These are phyloP conservation scores for Cerastoderma edule DNA, from an alignment of 2,888 invertebrate genomes.

Conservation along the genomic window DNA sequence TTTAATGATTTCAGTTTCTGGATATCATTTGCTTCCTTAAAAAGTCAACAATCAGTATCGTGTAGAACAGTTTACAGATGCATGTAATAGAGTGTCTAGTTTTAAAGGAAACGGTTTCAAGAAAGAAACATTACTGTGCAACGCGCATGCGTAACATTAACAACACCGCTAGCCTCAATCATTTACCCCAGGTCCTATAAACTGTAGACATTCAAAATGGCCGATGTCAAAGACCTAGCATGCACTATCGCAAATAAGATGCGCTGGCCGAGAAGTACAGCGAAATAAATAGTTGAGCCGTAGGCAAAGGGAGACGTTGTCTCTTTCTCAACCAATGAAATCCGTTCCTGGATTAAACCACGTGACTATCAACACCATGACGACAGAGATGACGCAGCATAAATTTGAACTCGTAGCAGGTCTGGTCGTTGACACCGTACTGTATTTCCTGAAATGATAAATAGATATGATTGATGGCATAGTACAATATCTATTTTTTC, in stretches of 20 bases:
- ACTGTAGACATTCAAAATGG: too few relatives aligned
- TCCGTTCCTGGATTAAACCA: slow-evolving; percentile 36
- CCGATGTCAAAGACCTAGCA: too few relatives aligned
- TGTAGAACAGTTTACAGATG: too few relatives aligned
- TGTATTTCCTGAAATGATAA: slow-evolving; percentile 48
- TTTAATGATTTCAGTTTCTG: too few relatives aligned
- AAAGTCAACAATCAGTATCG: too few relatives aligned
- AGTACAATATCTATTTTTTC: not conserved
- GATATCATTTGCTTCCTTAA: too few relatives aligned
- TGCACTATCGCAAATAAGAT: slow-evolving; percentile 10
- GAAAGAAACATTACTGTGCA: too few relatives aligned
- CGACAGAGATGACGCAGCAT: slow-evolving; percentile 51
- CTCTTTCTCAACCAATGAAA: slow-evolving; percentile 46
- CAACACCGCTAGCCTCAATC: too few relatives aligned
- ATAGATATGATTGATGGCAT: not conserved
- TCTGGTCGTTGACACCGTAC: slow-evolving; percentile 38
- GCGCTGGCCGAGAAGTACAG: not conserved
- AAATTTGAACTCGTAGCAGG: slow-evolving; percentile 33
- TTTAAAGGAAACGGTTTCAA: too few relatives aligned
- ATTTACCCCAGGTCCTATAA: too few relatives aligned
- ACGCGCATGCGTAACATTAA: too few relatives aligned
- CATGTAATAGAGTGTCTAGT: too few relatives aligned
- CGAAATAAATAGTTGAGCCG: slow-evolving; percentile 21
- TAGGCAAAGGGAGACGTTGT: not conserved
- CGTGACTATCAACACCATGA: slow-evolving; percentile 38